Conservation (phyloP, 2,888 invertebrate species). For the Notocelia uddmanniana region DNA sequence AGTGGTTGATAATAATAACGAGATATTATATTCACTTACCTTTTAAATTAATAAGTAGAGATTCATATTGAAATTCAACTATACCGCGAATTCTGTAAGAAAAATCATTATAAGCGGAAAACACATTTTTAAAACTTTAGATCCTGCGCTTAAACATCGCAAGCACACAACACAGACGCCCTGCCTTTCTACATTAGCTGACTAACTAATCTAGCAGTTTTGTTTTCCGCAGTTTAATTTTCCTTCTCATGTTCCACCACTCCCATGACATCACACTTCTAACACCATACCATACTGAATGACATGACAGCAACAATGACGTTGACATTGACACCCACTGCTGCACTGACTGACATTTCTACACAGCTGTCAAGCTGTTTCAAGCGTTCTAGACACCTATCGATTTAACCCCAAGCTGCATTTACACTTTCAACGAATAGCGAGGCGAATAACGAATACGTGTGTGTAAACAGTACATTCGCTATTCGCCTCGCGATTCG, state of each 20-base stretch:
- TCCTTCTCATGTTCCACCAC: slow-evolving; percentile 31
- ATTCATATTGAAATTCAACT: slow-evolving; percentile 25
- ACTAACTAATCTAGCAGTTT: slow-evolving; percentile 31
- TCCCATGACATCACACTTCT: slow-evolving; percentile 36
- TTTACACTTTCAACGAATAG: no score
- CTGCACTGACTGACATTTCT: not conserved
- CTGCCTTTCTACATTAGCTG: not conserved
- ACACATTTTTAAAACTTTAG: slow-evolving; percentile 1
- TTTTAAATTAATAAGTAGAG: slow-evolving; percentile 17
- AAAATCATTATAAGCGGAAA: not conserved
- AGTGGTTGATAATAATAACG: not conserved
- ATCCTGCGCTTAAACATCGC: not conserved
- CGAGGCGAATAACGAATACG: no score
- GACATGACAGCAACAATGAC: slow-evolving; percentile 17
- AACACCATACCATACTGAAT: not conserved
- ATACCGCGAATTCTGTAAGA: slow-evolving; percentile 16
- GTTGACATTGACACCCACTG: not conserved
- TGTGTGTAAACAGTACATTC: no score
- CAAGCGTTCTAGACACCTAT: not conserved
- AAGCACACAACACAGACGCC: not conserved
- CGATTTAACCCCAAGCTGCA: no score
- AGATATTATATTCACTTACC: slow-evolving; percentile 2
- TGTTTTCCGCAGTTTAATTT: slow-evolving; percentile 36
- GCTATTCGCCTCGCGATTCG: no score
- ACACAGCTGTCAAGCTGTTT: not conserved